Conservation (phyloP, 2,797 vertebrate genomes). For the Amniataba percoides region DNA sequence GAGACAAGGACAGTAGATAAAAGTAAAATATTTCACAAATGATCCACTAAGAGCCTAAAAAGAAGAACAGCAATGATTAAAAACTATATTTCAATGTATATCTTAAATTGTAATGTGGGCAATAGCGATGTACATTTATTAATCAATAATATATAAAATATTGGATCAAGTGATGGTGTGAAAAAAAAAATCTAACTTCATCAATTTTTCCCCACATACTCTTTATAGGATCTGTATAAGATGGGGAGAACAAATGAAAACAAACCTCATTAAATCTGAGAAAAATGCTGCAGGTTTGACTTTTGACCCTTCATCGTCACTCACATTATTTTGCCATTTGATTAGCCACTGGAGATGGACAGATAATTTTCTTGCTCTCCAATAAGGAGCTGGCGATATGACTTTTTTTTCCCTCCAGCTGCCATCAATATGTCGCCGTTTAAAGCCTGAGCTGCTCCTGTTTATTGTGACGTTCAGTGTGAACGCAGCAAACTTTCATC, state of each 20-base stretch:
- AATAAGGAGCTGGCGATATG: constrained; percentile 12
- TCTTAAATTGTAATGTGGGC: too few relatives aligned
- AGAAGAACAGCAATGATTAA: neutral
- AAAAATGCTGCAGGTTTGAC: constrained; percentile 25
- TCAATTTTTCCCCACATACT: neutral
- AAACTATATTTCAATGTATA: neutral
- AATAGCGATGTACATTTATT: neutral
- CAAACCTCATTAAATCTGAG: constrained; percentile 56
- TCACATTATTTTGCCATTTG: constrained; percentile 66
- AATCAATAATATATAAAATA: neutral
- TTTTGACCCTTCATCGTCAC: constrained; percentile 48
- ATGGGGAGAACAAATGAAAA: constrained; percentile 47
- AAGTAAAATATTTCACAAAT: constrained; percentile 12
- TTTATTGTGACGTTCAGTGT: constrained; percentile 5
- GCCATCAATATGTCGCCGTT: constrained; percentile 34
- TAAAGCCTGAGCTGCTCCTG: constrained; percentile 17
- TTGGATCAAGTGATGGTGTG: neutral
- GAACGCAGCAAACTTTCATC: constrained; percentile 35
- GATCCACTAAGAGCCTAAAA: neutral
- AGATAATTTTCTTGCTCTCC: constrained; percentile 50
- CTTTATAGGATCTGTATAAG: neutral
- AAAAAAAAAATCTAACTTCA: neutral
- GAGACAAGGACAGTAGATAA: neutral
- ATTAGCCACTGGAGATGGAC: constrained; percentile 59
- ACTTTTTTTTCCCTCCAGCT: constrained; percentile 61